Evolutionary conservation across 2,113 vertebrate species (phyloP).

Genomic region (Tretioscincus oriximinensis): DNA sequence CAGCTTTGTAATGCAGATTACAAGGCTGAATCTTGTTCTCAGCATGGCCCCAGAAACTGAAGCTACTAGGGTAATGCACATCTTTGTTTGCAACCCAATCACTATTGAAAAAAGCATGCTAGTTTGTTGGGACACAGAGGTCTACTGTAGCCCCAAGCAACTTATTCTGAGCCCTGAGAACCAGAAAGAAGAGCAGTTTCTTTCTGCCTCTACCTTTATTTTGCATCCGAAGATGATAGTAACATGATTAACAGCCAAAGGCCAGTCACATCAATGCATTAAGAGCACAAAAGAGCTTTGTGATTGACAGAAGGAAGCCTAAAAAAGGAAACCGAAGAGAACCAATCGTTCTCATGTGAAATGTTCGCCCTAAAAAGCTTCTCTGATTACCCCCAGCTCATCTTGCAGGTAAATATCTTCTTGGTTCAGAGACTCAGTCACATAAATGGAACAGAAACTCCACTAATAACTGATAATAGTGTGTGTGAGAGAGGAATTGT

Average conservation of each 20-base stretch:
- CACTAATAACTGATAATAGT: slow-evolving; percentile 65
- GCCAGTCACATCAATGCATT: slow-evolving; percentile 50
- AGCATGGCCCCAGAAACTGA: slow-evolving; percentile 63
- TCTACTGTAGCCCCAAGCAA: slow-evolving; percentile 61
- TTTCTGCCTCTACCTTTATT: slow-evolving; percentile 58
- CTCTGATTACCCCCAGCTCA: slow-evolving; percentile 71
- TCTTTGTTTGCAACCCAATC: slow-evolving; percentile 49
- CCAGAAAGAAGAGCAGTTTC: slow-evolving; percentile 63
- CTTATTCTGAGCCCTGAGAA: slow-evolving; percentile 76
- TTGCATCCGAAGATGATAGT: slow-evolving; percentile 70
- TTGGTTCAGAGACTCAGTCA: slow-evolving; percentile 65
- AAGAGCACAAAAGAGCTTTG: slow-evolving; percentile 68
- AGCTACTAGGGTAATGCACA: slow-evolving; percentile 59
- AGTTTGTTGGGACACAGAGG: slow-evolving; percentile 35
- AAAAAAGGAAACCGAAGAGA: slow-evolving; percentile 52
- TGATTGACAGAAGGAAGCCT: slow-evolving; percentile 66
- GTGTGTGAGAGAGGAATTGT: slow-evolving; percentile 43
- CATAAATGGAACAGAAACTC: slow-evolving; percentile 64
- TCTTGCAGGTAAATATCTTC: slow-evolving; percentile 74
- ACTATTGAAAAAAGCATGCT: slow-evolving; percentile 49
- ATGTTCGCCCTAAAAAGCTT: slow-evolving; percentile 79
- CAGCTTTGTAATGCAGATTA: slow-evolving; percentile 65
- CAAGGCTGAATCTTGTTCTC: slow-evolving; percentile 67
- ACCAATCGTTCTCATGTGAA: slow-evolving; percentile 65
- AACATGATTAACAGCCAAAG: slow-evolving; percentile 68